A percentile compares a stretch with the other conserved stretches of the same genome.
Evolutionary conservation across 2,113 vertebrate species (phyloP).

Genomic region (Colaptes auratus): DNA sequence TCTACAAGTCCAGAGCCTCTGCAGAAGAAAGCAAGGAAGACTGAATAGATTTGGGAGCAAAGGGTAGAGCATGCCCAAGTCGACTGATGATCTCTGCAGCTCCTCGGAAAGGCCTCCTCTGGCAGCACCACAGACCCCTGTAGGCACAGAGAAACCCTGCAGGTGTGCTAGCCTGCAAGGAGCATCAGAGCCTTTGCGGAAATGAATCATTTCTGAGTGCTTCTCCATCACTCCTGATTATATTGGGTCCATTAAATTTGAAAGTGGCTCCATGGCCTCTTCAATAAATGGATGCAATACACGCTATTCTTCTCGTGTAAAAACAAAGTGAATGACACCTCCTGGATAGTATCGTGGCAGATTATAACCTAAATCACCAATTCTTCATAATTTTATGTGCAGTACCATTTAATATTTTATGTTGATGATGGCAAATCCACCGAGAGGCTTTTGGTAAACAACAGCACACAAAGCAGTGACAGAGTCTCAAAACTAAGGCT

Average conservation of each 20-base stretch:
- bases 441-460: not conserved
- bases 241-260: not conserved
- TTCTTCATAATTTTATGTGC: not conserved
- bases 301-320: not conserved
- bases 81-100: not conserved
- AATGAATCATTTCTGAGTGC: not conserved
- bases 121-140: not conserved
- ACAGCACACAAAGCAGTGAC: not conserved
- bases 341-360: not conserved
- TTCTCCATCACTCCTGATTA: not conserved
- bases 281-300: accelerated
- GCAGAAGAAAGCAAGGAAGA: not conserved
- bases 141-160: not conserved
- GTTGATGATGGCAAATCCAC: not conserved
- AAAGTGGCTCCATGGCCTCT: not conserved
- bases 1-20: not conserved
- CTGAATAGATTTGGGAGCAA: not conserved
- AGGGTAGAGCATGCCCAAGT: not conserved
- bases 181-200: not conserved
- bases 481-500: not conserved
- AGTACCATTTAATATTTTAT: not conserved
- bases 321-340: not conserved
- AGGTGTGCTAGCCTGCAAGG: not conserved
- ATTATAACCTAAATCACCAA: not conserved
- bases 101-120: not conserved